A percentile compares a stretch with the other conserved stretches of the same genome.
Conservation (phyloP, 2,888 invertebrate species). For the Carpatolechia fugitivella region DNA sequence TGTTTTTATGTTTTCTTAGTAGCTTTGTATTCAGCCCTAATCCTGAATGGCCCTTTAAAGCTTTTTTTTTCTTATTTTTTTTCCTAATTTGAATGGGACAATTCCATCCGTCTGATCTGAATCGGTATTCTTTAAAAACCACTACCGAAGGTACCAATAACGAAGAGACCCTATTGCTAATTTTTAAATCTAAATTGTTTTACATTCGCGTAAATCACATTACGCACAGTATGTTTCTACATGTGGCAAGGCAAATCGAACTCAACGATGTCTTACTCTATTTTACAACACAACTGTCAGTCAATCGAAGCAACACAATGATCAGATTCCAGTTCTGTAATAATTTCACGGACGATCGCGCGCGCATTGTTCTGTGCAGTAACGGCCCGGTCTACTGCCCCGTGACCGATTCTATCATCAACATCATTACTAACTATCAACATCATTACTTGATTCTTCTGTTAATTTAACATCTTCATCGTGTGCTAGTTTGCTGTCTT, state of each 20-base stretch:
- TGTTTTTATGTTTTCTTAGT: neutral
- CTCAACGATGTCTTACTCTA: neutral
- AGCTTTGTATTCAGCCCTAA: neutral
- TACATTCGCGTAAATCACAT: neutral
- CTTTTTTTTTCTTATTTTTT: too few species aligned
- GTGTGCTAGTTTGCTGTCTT: neutral
- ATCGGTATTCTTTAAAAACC: too few species aligned
- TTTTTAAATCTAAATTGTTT: too few species aligned
- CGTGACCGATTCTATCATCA: conserved; percentile 3
- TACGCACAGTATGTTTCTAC: neutral
- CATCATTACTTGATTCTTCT: neutral
- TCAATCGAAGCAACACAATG: conserved; percentile 3
- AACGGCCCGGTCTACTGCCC: neutral
- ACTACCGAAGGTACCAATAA: too few species aligned
- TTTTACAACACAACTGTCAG: conserved; percentile 1
- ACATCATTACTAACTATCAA: neutral
- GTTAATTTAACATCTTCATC: neutral
- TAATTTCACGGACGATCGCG: conserved; percentile 9
- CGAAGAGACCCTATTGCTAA: too few species aligned
- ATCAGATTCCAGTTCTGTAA: neutral
- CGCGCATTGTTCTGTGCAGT: conserved; percentile 5
- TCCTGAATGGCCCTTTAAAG: too few species aligned
- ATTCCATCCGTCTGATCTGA: too few species aligned
- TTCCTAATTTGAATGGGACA: too few species aligned
- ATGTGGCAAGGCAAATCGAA: neutral